These are phyloP conservation scores for Hylyphantes graminicola DNA, from an alignment of 1,140 invertebrate genomes.

Conservation along the genomic window DNA sequence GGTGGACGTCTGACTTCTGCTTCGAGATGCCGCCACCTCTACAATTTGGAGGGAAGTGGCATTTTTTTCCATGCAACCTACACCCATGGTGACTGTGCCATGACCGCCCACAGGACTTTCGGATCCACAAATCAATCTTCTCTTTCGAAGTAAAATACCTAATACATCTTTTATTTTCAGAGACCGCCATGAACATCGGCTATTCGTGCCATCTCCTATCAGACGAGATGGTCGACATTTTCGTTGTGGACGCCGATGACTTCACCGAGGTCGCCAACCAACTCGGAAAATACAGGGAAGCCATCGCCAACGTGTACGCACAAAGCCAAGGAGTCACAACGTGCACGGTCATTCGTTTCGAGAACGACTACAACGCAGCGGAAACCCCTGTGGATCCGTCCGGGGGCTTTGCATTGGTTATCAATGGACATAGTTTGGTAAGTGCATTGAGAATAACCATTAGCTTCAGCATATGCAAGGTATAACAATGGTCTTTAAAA, in stretches of 20 bases:
- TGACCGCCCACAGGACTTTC: too few relatives aligned
- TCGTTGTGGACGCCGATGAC: conserved; percentile 89
- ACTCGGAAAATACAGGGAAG: conserved; percentile 81
- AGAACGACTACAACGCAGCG: conserved; percentile 37
- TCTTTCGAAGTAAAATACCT: not conserved
- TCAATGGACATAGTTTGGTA: conserved; percentile 95
- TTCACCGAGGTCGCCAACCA: conserved; percentile 86
- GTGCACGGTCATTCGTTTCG: conserved; percentile 22
- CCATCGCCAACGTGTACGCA: conserved; percentile 69
- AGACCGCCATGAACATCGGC: conserved; percentile 99
- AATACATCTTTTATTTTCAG: conserved; percentile 65
- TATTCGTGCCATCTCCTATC: conserved; percentile 97
- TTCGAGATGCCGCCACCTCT: not conserved
- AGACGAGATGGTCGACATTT: conserved; percentile 96
- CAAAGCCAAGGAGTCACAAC: not conserved
- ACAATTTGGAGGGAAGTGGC: not conserved
- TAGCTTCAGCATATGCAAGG: too few relatives aligned
- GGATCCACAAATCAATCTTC: too few relatives aligned
- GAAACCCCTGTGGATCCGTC: conserved; percentile 66
- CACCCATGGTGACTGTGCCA: not conserved
- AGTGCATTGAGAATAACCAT: conserved; percentile 7
- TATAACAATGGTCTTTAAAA: too few relatives aligned
- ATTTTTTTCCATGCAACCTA: too few relatives aligned
- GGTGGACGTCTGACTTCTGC: not conserved
- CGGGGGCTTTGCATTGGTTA: conserved; percentile 90